A percentile compares a stretch with the other conserved stretches of the same genome.
These are phyloP conservation scores for Lanistes nyassanus DNA, from an alignment of 1,140 invertebrate genomes.

Conservation along the genomic window DNA sequence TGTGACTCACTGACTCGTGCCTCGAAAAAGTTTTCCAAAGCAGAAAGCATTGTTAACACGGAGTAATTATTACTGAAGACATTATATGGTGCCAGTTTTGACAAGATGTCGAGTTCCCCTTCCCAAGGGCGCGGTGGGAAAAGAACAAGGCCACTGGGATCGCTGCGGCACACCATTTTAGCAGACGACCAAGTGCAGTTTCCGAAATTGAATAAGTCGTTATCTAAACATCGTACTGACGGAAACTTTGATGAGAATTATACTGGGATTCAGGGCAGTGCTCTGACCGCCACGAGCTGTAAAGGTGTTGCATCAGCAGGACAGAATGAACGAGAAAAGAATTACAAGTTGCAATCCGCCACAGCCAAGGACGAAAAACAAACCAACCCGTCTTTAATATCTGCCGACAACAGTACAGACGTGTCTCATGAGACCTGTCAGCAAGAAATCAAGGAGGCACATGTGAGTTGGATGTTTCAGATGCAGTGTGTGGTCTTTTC, in stretches of 20 bases:
- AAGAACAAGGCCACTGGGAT: constrained; percentile 32
- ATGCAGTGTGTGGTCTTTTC: too few relatives aligned
- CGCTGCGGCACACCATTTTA: constrained; percentile 16
- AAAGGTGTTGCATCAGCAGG: constrained; percentile 9
- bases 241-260: constrained; percentile 30
- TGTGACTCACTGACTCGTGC: too few relatives aligned
- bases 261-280: constrained; percentile 48
- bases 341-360: constrained; percentile 1
- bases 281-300: constrained; percentile 37
- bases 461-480: constrained; percentile 37
- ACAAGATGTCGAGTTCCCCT: constrained; percentile 1
- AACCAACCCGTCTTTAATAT: background rate
- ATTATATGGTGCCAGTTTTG: background rate
- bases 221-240: background rate
- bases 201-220: constrained; percentile 10
- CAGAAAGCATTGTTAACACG: too few relatives aligned
- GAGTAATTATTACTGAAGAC: background rate
- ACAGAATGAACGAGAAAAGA: background rate
- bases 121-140: constrained; percentile 20
- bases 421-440: constrained; percentile 28
- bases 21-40: too few relatives aligned
- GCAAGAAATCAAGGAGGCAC: constrained; percentile 31
- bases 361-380: background rate
- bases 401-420: background rate
- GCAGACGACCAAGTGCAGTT: constrained; percentile 17